A percentile compares a stretch with the other conserved stretches of the same genome.
Evolutionary conservation across 1,140 invertebrate species (phyloP).

Genomic region (Drosophila tsacasi): DNA sequence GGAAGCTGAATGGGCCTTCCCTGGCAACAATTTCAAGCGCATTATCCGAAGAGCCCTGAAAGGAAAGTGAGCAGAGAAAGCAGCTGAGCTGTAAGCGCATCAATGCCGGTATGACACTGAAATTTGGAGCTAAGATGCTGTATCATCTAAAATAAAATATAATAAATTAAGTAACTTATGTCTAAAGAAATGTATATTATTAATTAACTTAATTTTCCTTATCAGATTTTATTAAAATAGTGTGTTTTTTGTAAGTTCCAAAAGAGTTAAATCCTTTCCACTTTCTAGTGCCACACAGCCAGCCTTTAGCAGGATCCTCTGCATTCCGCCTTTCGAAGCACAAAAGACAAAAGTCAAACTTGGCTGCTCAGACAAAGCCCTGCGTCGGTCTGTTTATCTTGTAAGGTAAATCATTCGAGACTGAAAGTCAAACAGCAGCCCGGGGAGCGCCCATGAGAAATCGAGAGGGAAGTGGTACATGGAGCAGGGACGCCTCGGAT

Average conservation of each 20-base stretch:
- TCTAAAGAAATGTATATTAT: background rate
- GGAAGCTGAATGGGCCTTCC: conserved; percentile 23
- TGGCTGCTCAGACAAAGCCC: conserved; percentile 67
- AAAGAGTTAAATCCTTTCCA: too few relatives aligned
- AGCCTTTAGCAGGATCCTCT: background rate
- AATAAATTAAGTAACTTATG: background rate
- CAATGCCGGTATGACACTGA: conserved; percentile 9
- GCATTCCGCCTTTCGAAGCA: conserved; percentile 15
- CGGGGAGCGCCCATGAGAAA: conserved; percentile 15
- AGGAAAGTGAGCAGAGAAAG: conserved; percentile 27
- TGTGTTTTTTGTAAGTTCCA: background rate
- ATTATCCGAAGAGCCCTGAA: conserved; percentile 52
- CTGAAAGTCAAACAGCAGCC: conserved; percentile 81
- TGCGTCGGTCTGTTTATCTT: conserved; percentile 75
- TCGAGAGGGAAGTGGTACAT: conserved; percentile 10
- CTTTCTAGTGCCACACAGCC: conserved; percentile 1
- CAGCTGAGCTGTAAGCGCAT: conserved; percentile 26
- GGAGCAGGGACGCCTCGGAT: conserved; percentile 4
- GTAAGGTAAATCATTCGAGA: conserved; percentile 83
- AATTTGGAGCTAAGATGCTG: background rate
- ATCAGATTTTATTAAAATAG: background rate
- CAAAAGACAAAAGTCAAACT: conserved; percentile 80
- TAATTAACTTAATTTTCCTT: background rate
- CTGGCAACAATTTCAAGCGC: conserved; percentile 75
- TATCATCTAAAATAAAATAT: background rate